A percentile compares a stretch with the other conserved stretches of the same genome.
phyloP scores from a whole-genome alignment of 2,797 vertebrate species.

The Typhlichthys subterraneus region DNA sequence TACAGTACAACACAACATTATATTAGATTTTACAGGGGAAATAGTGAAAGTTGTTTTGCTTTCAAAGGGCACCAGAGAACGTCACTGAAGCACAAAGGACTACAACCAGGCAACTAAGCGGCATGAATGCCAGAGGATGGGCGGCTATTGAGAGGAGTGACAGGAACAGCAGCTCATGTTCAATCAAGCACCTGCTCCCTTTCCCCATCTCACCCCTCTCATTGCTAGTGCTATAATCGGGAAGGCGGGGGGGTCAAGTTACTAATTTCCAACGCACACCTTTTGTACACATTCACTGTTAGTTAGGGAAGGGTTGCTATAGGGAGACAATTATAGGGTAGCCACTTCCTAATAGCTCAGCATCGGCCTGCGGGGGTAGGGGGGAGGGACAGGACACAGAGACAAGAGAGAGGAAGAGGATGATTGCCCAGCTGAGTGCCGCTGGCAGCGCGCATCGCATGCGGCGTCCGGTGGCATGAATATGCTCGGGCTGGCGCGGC shows the following conservation, averaged over 20 bases:
- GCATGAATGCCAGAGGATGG: constrained; percentile 32
- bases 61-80: constrained; percentile 33
- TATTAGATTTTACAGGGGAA: neutral
- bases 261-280: constrained; percentile 63
- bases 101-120: constrained; percentile 28
- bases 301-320: constrained; percentile 33
- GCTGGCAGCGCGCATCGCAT: constrained; percentile 33
- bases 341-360: constrained; percentile 67
- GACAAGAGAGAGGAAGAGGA: constrained; percentile 63
- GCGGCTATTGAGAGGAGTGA: constrained; percentile 25
- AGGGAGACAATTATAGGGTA: constrained; percentile 69
- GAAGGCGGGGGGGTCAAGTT: constrained; percentile 44
- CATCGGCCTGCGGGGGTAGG: constrained; percentile 47
- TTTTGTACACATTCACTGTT: constrained; percentile 56
- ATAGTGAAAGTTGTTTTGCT: constrained; percentile 17
- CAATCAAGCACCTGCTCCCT: constrained; percentile 48
- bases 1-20: neutral
- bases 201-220: constrained; percentile 31
- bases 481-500: constrained; percentile 63
- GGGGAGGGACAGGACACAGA: constrained; percentile 53
- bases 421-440: constrained; percentile 74
- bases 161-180: constrained; percentile 6
- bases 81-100: constrained; percentile 26
- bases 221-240: constrained; percentile 52
- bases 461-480: constrained; percentile 57